A percentile compares a stretch with the other conserved stretches of the same genome.
Evolutionary conservation across 2,797 vertebrate species (phyloP).

Genomic region (Tragopan temminckii): DNA sequence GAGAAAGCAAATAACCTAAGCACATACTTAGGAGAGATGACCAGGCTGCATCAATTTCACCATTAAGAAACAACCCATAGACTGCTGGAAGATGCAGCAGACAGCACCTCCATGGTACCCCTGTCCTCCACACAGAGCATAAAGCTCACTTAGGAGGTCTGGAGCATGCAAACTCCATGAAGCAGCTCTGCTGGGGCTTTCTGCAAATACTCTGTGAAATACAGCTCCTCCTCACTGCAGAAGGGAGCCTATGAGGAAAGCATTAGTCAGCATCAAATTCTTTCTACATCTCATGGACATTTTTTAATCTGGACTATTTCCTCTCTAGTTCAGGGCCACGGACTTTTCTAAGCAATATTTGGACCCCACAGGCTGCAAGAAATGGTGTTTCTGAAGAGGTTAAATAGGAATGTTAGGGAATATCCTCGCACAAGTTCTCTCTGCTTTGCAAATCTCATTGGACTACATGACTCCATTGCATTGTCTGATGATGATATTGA

Average conservation of each 20-base stretch:
- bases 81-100: not conserved
- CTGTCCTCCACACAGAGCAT: not conserved
- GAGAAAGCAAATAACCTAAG: not conserved
- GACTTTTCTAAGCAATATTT: not conserved
- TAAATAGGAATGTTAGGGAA: not conserved
- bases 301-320: constrained; percentile 37
- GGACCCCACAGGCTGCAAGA: constrained; percentile 46
- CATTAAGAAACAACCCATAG: not conserved
- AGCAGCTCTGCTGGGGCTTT: constrained; percentile 34
- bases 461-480: not conserved
- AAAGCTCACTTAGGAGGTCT: not conserved
- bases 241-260: constrained; percentile 40
- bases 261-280: constrained; percentile 49
- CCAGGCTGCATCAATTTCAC: not conserved
- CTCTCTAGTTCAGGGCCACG: not conserved
- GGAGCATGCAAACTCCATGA: not conserved
- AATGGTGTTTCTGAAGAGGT: not conserved
- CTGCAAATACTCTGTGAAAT: constrained; percentile 52
- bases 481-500: not conserved
- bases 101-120: not conserved
- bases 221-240: constrained; percentile 22
- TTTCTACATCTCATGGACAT: constrained; percentile 34
- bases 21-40: not conserved
- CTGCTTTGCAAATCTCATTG: not conserved
- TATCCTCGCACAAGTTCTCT: not conserved